Conservation (phyloP, 2,797 vertebrate species). For the Gobio occitaniae region DNA sequence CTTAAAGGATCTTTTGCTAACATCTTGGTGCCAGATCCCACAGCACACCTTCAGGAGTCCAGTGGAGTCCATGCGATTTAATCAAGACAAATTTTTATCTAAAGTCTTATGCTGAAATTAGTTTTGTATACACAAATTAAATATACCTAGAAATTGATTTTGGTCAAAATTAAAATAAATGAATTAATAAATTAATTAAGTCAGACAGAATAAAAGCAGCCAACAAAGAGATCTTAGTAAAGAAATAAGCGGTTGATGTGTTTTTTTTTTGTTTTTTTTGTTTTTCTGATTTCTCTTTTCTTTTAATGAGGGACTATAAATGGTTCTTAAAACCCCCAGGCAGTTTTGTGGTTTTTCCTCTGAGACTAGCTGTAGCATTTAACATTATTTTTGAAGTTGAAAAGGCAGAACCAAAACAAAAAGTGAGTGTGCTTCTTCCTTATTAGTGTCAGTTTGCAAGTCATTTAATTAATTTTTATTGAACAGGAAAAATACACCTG, state of each 20-base stretch:
- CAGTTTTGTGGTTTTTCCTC: slow-evolving; percentile 22
- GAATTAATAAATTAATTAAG: background rate
- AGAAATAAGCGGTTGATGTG: too few relatives aligned
- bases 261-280: too few relatives aligned
- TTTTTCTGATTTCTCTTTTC: too few relatives aligned
- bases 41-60: too few relatives aligned
- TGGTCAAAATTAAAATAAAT: background rate
- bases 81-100: too few relatives aligned
- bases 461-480: background rate
- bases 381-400: slow-evolving; percentile 7
- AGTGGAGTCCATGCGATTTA: too few relatives aligned
- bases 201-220: background rate
- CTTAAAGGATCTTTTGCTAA: too few relatives aligned
- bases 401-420: slow-evolving; percentile 46
- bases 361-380: slow-evolving; percentile 3
- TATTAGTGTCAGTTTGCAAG: background rate
- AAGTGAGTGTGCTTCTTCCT: slow-evolving; percentile 21
- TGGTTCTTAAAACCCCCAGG: background rate
- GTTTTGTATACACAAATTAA: too few relatives aligned
- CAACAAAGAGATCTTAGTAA: background rate
- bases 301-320: background rate
- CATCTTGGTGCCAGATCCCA: too few relatives aligned
- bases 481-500: background rate
- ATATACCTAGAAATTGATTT: background rate
- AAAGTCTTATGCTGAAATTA: too few relatives aligned